Evolutionary conservation across 1,140 invertebrate genomes (phyloP), one percentile per base, ranked within the genome.

Genomic region (Antheraea mylitta): DNA sequence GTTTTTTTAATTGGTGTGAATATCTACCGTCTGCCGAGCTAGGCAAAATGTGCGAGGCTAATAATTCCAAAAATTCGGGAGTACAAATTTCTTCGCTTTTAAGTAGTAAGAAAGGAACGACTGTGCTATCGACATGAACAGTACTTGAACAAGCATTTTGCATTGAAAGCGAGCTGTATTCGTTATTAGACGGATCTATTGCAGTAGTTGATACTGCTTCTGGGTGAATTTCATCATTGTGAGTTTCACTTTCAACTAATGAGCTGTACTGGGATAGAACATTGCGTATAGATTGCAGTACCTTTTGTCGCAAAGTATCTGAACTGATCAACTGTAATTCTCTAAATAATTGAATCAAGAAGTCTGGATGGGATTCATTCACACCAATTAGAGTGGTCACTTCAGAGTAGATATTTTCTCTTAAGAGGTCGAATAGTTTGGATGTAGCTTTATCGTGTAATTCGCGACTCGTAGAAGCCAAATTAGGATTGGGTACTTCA

Each of bases 331-430:
- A 82, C 74, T 95, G 94, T 48, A 96, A 85, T 81, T 96, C 95
- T 72, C 93, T 91, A 67, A 96, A 94, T 66, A 96, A 83, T 75
- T 95, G 95, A 62, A 95, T 94, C 18, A 96, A 83, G 79, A 95
- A 95, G 75, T 96, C 94, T 0, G 95, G 95, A 69, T 95, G 91
- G 61, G 91, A 94, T 83, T 95, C 95, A 82, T 96, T 96, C 0
- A 94, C 95, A 1, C 94, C 94, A 37, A 96, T 95, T 13, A 96
- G 86, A 4, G 94, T 94, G n/a, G 94, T 94, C 1, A 96, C 93
- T 79, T 96, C 94, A 13, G 95, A 94, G 78, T 95, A 96, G 4
- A 96, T 94, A 82, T 95, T 94, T 78, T 95, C 95, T 58, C 94
- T 89, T 18, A 95, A 86, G 13, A 94, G 92, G 72, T 95, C 94